phyloP scores from a whole-genome alignment of 2,888 invertebrate species.

The Agrotis puta region DNA sequence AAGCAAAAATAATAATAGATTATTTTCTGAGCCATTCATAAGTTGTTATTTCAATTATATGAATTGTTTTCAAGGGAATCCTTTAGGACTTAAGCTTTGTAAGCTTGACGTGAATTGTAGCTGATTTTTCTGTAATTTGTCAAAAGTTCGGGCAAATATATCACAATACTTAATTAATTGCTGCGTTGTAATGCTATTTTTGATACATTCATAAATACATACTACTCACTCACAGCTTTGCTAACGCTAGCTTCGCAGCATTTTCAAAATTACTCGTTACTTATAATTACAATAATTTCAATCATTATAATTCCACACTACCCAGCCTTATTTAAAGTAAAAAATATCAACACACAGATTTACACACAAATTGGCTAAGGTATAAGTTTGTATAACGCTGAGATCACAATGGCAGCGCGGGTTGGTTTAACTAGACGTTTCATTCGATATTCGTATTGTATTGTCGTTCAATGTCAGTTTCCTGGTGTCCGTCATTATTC shows the following conservation, averaged over 20 bases:
- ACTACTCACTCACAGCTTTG: slow-evolving; percentile 33
- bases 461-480: slow-evolving; percentile 60
- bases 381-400: slow-evolving; percentile 26
- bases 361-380: slow-evolving; percentile 35
- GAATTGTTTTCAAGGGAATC: not conserved
- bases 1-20: not conserved
- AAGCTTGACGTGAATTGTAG: not conserved
- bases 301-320: slow-evolving; percentile 20
- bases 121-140: not conserved
- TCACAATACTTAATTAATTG: not conserved
- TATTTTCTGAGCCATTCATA: not conserved
- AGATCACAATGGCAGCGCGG: slow-evolving; percentile 41
- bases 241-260: slow-evolving; percentile 32
- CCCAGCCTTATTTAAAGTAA: slow-evolving; percentile 5
- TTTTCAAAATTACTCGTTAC: slow-evolving; percentile 24
- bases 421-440: slow-evolving; percentile 40
- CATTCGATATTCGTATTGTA: slow-evolving; percentile 58
- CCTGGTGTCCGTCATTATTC: slow-evolving; percentile 63
- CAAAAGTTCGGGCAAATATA: not conserved
- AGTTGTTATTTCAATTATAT: not conserved
- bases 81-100: not conserved
- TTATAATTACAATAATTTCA: slow-evolving; percentile 1
- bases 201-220: slow-evolving; percentile 10
- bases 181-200: not conserved
- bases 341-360: slow-evolving; percentile 34